phyloP scores from a whole-genome alignment of 37 sponge, comb jelly and placozoan species.

The Aplysina aerophoba region DNA sequence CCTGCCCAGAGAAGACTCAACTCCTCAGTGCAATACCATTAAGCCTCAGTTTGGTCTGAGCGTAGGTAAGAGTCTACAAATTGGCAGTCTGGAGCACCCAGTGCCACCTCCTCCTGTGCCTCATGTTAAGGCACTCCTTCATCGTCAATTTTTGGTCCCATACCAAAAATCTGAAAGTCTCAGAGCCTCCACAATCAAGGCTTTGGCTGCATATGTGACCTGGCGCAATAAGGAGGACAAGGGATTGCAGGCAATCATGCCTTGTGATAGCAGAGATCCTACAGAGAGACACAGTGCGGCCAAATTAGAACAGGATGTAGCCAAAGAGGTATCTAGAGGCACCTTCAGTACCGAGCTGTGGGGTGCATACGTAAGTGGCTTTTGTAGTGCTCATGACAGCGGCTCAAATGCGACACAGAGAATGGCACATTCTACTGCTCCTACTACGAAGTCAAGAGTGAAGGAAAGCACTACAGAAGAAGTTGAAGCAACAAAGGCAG shows the following conservation, averaged over 20 bases:
- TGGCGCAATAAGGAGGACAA: conserved; percentile 42
- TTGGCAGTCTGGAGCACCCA: conserved; percentile 39
- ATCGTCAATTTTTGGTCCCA: conserved; percentile 52
- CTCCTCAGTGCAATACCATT: neutral
- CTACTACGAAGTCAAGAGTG: neutral
- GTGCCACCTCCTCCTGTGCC: neutral
- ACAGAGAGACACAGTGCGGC: conserved; percentile 40
- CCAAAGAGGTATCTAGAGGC: neutral
- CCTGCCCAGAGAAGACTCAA: neutral
- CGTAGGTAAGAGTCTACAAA: conserved; percentile 50
- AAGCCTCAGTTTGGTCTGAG: conserved; percentile 48
- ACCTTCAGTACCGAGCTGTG: neutral
- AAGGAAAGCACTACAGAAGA: conserved; percentile 35
- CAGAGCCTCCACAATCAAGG: neutral
- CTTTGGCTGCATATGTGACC: conserved; percentile 37
- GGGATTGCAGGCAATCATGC: neutral
- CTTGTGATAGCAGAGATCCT: conserved; percentile 16
- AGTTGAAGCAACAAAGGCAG: conserved; percentile 36
- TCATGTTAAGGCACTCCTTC: conserved; percentile 33
- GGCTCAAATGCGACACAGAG: too few species aligned
- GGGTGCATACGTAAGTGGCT: neutral
- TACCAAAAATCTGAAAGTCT: neutral
- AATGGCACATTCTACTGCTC: neutral
- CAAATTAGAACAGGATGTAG: neutral
- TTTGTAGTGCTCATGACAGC: too few species aligned